Evolutionary conservation across 2,888 invertebrate species (phyloP), one percentile per base, ranked within the genome.

Genomic region (Cordilura impudica): DNA sequence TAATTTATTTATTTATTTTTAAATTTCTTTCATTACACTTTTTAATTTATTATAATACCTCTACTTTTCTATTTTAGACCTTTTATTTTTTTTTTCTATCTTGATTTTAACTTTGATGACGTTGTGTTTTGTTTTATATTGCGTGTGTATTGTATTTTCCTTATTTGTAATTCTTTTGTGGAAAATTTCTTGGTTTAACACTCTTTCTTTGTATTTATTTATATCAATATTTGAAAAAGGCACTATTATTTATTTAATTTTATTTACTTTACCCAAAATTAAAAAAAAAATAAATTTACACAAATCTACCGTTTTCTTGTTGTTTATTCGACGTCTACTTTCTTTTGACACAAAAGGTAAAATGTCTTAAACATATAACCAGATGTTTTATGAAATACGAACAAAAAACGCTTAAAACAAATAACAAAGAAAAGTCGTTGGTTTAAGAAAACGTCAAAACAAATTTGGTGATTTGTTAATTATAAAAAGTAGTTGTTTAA

Each of bases 91-190:
- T 61, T 23, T 60, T n/a, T n/a, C n/a, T n/a, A n/a, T 69, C 8
- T 31, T 18, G 19, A 23, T 58, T 58, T 45, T 26, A 39, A 54
- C 47, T 75, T 75, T 79, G 79, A 56, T 79, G 79, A 79, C 75
- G 79, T 79, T 78, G 78, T 66, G 58, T 66, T 65, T 51, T 35
- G 43, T 71, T 61, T 66, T 61, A 31, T 63, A n/a, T n/a, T n/a
- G n/a, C n/a, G n/a, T n/a, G n/a, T n/a, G n/a, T n/a, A n/a, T n/a
- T n/a, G n/a, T n/a, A n/a, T 56, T 75, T 67, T 10, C 21, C 67
- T 60, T 58, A 8, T 70, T 73, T 65, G 29, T 19, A 31, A 39
- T 63, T 66, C 49, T 35, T 29, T 60, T 63, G 49, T 19, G 7
- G 5, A 23, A 6, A 6, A 14, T 4, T 51, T 53, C 54, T 43